These are phyloP conservation scores for Pagrus major DNA, from an alignment of 2,113 vertebrate species.

Conservation along the genomic window DNA sequence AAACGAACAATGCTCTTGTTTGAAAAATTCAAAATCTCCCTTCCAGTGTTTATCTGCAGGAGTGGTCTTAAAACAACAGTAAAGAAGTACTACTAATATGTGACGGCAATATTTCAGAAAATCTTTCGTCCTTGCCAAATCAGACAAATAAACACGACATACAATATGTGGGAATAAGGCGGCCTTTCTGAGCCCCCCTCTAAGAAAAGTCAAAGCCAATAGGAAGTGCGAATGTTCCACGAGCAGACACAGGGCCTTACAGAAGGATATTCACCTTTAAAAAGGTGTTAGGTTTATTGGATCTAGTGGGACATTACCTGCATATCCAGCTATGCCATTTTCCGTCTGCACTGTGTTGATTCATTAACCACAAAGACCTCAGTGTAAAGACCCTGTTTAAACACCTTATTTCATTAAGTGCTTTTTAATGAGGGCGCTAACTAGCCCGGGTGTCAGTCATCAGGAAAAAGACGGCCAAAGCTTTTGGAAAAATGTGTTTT, in stretches of 20 bases:
- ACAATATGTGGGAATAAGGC: slow-evolving; percentile 52
- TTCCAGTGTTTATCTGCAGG: slow-evolving; percentile 28
- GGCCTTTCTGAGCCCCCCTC: slow-evolving; percentile 40
- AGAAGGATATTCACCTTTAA: slow-evolving; percentile 69
- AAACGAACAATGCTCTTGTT: slow-evolving; percentile 2
- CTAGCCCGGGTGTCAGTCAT: slow-evolving; percentile 77
- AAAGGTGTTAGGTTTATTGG: slow-evolving; percentile 78
- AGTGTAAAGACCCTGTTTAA: slow-evolving; percentile 75
- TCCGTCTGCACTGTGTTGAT: slow-evolving; percentile 63
- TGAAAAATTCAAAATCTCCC: slow-evolving; percentile 6
- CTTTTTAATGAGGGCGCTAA: slow-evolving; percentile 78
- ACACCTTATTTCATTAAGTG: slow-evolving; percentile 81
- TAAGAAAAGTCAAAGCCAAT: slow-evolving; percentile 52
- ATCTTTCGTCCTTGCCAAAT: slow-evolving; percentile 42
- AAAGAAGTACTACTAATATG: slow-evolving; percentile 12
- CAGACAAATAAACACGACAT: slow-evolving; percentile 62
- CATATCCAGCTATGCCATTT: slow-evolving; percentile 71
- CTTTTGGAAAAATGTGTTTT: slow-evolving; percentile 62
- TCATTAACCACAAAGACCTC: slow-evolving; percentile 79
- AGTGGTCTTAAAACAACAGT: slow-evolving; percentile 29
- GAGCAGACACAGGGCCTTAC: slow-evolving; percentile 50
- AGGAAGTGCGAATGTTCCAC: slow-evolving; percentile 71
- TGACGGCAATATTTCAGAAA: slow-evolving; percentile 26
- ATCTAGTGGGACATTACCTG: slow-evolving; percentile 75
- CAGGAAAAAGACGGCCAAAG: slow-evolving; percentile 55